Percentiles rank a stretch among this genome's conserved stretches.
phyloP scores from a whole-genome alignment of 2,888 invertebrate genomes.

The Augochlorella aurata region DNA sequence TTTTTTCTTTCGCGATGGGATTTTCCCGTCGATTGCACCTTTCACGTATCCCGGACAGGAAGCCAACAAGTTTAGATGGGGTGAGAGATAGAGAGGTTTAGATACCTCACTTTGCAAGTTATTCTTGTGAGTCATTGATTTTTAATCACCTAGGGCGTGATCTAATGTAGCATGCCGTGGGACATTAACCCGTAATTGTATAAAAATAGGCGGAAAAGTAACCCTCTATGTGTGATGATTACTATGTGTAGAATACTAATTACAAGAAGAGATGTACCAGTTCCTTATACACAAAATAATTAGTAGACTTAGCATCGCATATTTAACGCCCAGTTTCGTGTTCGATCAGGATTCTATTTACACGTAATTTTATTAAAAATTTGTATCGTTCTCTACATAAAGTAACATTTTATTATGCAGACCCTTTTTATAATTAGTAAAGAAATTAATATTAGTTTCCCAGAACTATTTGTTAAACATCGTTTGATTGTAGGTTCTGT shows the following conservation, averaged over 20 bases:
- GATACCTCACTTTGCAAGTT: conserved; percentile 28
- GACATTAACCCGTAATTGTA: conserved; percentile 27
- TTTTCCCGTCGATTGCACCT: conserved; percentile 51
- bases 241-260: conserved; percentile 2
- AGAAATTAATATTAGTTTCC: not conserved
- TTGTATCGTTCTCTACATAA: too few species aligned
- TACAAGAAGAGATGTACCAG: not conserved
- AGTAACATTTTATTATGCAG: not conserved
- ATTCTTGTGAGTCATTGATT: conserved; percentile 46
- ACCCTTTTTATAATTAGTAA: not conserved
- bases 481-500: not conserved
- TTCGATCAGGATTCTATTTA: not conserved
- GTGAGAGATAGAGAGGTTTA: too few species aligned
- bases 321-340: not conserved
- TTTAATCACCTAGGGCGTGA: conserved; percentile 32
- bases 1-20: conserved; percentile 17
- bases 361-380: not conserved
- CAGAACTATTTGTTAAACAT: not conserved
- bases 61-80: conserved; percentile 26
- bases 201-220: conserved; percentile 21
- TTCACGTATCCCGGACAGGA: conserved; percentile 16
- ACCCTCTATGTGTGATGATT: not conserved
- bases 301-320: not conserved
- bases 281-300: not conserved
- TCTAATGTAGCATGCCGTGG: conserved; percentile 35